Evolutionary conservation across 2,888 invertebrate species (phyloP), one percentile per base, ranked within the genome.

Genomic region (Omphaloscelis lunosa): DNA sequence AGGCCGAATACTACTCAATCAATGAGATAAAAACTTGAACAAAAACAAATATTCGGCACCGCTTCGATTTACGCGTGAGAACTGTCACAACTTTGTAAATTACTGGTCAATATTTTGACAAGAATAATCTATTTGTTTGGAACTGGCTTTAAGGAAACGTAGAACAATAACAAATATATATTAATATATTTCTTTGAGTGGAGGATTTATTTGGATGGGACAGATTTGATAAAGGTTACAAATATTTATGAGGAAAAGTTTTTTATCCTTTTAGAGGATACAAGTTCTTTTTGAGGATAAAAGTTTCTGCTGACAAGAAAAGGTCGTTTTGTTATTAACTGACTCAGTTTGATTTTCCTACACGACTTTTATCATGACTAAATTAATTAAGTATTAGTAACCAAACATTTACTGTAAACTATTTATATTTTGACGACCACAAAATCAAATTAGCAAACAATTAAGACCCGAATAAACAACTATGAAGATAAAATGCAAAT

Each of bases 1-100:
- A 88, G 93, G 93, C 90, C 91, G 86, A 79, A 75, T 69, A 77
- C 72, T 79, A 77, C 82, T 89, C 83, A 82, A 80, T 88, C 88
- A 87, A 82, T 82, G 81, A 82, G 76, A 85, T 86, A 86, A 86
- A 87, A 88, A 89, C 83, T 69, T 66, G 59, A 74, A 83, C 84
- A 87, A 90, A 89, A 89, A 89, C 90, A 86, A 89, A 80, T 65
- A 82, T 85, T 86, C 70, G 75, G 62, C 67, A 83, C 74, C 73
- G 75, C 59, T 70, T 83, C 77, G 66, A 39, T 77, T 75, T 78
- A 80, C 67, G 74, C 89, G 87, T 90, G 90, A 80, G 89, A 90
- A 90, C 86, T 88, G 87, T 89, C 88, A 81, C 80, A 86, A 82
- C 62, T 75, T 56, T 29, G 75, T 80, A 80, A 70, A 66, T 70